Evolutionary conservation across 2,888 invertebrate species (phyloP).

Genomic region (Melolontha melolontha): DNA sequence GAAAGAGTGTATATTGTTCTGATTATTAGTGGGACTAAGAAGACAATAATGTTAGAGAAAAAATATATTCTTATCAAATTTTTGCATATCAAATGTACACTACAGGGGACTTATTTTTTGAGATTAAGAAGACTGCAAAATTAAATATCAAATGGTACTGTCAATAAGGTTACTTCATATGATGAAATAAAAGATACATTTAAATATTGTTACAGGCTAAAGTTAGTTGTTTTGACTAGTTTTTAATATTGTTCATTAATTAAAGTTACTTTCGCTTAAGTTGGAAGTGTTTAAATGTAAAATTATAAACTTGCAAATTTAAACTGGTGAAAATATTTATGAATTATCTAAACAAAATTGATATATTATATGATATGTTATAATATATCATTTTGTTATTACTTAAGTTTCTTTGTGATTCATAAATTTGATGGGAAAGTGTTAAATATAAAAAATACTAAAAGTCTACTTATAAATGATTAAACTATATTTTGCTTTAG

Average conservation of each 20-base stretch:
- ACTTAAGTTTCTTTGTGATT: too few relatives aligned
- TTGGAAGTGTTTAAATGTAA: background rate
- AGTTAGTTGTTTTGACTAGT: constrained; percentile 33
- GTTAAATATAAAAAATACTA: too few relatives aligned
- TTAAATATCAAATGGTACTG: constrained; percentile 16
- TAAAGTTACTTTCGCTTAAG: background rate
- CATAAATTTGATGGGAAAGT: too few relatives aligned
- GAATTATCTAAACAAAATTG: too few relatives aligned
- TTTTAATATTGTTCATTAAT: constrained; percentile 4
- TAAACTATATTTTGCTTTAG: too few relatives aligned
- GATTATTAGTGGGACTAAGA: constrained; percentile 34
- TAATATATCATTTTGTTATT: too few relatives aligned
- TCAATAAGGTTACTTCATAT: constrained; percentile 15
- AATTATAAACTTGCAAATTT: background rate
- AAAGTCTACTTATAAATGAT: too few relatives aligned
- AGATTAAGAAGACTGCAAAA: constrained; percentile 36
- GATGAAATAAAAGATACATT: background rate
- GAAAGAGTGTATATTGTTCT: constrained; percentile 22
- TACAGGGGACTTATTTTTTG: constrained; percentile 34
- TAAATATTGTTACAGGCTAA: background rate
- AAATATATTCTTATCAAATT: constrained; percentile 42
- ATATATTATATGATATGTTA: too few relatives aligned
- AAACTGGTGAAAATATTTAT: too few relatives aligned
- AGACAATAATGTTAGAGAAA: constrained; percentile 35
- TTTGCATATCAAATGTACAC: constrained; percentile 39